These are phyloP conservation scores for Thalpophila matura DNA, from an alignment of 2,888 invertebrate species.

Conservation along the genomic window DNA sequence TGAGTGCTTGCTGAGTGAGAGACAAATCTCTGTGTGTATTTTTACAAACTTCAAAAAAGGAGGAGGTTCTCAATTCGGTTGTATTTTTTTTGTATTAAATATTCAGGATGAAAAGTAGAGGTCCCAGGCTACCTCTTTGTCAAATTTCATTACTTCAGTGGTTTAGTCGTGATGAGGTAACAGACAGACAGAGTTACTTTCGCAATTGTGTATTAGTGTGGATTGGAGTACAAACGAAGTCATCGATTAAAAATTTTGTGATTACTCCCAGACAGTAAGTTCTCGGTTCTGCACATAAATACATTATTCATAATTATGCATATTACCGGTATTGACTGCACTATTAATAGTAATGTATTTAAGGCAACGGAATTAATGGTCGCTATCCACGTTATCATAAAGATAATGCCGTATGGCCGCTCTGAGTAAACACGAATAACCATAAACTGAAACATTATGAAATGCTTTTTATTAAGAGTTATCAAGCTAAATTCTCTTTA, in stretches of 20 bases:
- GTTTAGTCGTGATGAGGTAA: too few species aligned
- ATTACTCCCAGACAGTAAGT: not conserved
- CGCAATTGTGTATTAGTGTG: too few species aligned
- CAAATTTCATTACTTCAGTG: too few species aligned
- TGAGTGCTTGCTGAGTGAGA: too few species aligned
- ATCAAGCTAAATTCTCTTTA: constrained; percentile 17
- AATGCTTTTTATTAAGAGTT: constrained; percentile 16
- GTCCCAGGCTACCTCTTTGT: too few species aligned
- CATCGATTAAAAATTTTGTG: not conserved
- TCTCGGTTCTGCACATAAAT: not conserved
- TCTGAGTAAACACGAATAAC: constrained; percentile 38
- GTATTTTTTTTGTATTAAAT: too few species aligned
- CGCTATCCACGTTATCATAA: constrained; percentile 37
- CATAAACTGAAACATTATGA: constrained; percentile 41
- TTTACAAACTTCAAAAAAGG: too few species aligned
- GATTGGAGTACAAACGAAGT: not conserved
- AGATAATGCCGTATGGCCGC: constrained; percentile 28
- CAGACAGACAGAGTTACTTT: too few species aligned
- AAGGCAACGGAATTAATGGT: constrained; percentile 30
- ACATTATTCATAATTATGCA: constrained; percentile 18
- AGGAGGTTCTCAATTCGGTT: too few species aligned
- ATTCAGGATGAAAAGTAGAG: too few species aligned
- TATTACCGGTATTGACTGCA: constrained; percentile 23
- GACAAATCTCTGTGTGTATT: too few species aligned
- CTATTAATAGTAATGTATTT: constrained; percentile 32